phyloP scores from a whole-genome alignment of 2,888 invertebrate species.

The Tiphia femorata region DNA sequence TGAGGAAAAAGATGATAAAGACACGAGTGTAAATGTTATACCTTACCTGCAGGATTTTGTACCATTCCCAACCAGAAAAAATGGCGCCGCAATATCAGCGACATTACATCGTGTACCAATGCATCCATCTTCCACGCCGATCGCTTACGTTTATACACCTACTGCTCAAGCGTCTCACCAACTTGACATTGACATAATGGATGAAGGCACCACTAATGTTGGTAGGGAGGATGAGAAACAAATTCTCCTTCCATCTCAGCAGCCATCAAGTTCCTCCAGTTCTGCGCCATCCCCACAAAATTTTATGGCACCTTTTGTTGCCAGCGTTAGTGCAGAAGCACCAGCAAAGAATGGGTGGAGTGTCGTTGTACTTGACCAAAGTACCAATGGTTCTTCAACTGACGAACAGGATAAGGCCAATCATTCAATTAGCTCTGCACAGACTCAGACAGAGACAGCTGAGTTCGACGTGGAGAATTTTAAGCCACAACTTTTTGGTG shows the following conservation, averaged over 20 bases:
- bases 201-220: slow-evolving; percentile 32
- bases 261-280: slow-evolving; percentile 62
- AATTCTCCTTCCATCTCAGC: slow-evolving; percentile 61
- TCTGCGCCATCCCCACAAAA: slow-evolving; percentile 71
- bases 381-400: slow-evolving; percentile 18
- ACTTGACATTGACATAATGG: slow-evolving; percentile 23
- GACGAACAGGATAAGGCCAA: slow-evolving; percentile 32
- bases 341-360: slow-evolving; percentile 75
- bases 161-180: slow-evolving; percentile 68
- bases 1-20: slow-evolving; percentile 42
- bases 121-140: slow-evolving; percentile 71
- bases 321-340: slow-evolving; percentile 75
- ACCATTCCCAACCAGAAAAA: slow-evolving; percentile 65
- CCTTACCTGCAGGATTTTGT: slow-evolving; percentile 70
- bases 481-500: slow-evolving; percentile 78
- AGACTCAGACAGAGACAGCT: slow-evolving; percentile 53
- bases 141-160: slow-evolving; percentile 77
- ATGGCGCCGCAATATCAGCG: slow-evolving; percentile 54
- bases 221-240: slow-evolving; percentile 47
- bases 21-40: slow-evolving; percentile 66
- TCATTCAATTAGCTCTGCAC: not conserved
- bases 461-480: slow-evolving; percentile 77
- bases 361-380: slow-evolving; percentile 66
- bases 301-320: slow-evolving; percentile 79
- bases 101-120: slow-evolving; percentile 58